phyloP scores from a whole-genome alignment of 2,888 invertebrate species.

The Heteromurus nitidus region DNA sequence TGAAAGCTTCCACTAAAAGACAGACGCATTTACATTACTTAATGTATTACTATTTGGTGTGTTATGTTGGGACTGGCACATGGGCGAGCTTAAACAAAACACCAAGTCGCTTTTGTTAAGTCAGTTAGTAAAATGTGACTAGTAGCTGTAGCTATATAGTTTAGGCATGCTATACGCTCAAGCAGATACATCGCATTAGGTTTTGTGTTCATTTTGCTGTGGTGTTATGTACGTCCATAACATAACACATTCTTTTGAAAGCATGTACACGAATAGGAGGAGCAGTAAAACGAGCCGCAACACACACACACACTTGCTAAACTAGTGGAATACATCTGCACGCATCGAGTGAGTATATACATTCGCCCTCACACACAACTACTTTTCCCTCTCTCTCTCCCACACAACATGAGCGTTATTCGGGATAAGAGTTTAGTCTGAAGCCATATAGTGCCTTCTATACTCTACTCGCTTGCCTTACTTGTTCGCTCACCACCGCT shows the following conservation, averaged over 20 bases:
- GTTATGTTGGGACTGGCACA: no score
- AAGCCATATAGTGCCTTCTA: constrained; percentile 13
- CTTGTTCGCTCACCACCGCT: constrained; percentile 22
- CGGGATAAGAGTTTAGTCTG: no score
- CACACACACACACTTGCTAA: no score
- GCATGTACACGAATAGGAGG: background rate
- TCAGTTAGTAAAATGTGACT: background rate
- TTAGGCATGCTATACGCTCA: background rate
- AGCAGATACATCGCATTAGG: background rate
- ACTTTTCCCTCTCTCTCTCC: no score
- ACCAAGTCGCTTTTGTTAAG: background rate
- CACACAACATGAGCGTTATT: no score
- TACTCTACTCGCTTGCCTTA: background rate
- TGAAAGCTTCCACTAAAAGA: no score
- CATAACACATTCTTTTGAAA: background rate
- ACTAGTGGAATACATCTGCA: no score
- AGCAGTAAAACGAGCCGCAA: no score
- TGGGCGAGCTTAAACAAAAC: no score
- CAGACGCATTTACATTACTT: no score
- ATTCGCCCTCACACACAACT: background rate
- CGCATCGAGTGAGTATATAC: background rate
- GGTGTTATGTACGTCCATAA: background rate
- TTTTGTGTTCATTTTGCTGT: background rate
- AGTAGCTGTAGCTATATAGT: background rate
- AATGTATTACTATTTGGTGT: background rate